Evolutionary conservation across 2,888 invertebrate genomes (phyloP), one percentile per base, ranked within the genome.

Genomic region (Ichneumoninae sp.): DNA sequence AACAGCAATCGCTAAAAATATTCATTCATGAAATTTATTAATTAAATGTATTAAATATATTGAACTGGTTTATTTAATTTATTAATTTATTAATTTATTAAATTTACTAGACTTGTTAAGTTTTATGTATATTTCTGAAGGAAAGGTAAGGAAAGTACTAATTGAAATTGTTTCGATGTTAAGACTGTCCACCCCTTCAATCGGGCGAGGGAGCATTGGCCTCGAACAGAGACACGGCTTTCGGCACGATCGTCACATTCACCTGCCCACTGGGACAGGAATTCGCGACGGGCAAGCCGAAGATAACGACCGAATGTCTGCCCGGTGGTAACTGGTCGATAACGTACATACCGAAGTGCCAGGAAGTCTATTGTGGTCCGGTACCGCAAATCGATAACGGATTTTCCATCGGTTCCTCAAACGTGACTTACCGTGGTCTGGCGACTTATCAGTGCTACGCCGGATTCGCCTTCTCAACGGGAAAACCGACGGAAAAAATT

Each of bases 321-420:
- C 97, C 97, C 87, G 97, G 98, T 89, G 98, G 98, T 88, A 97
- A 97, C 93, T 98, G 98, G 98, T 98, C 98, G 54, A 96, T 97
- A 36, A 97, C 96, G 80, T 98, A 98, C 93, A 98, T 98, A 91
- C 98, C 98, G 13, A 97, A 97, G 93, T 98, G 98, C 93, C 98
- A 98, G 96, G 98, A 98, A 96, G 98, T 98, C 30, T 99, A 99
- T 93, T 99, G 99, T 93, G 98, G 98, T 78, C 98, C 99, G 33
- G 99, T 99, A 69, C 99, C 99, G 78, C 99, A 99, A 95, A 99
- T 99, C 86, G 98, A 98, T 92, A 99, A 99, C 93, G 99, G 99
- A 69, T 99, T 98, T 94, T 98, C 98, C 2, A 98, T 98, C 92
- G 98, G 98, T 69, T 98, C 99, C 0, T 97, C 98, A 3, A 99